These are phyloP conservation scores for Aspidapion aeneum DNA, from an alignment of 2,888 invertebrate species.

Conservation along the genomic window DNA sequence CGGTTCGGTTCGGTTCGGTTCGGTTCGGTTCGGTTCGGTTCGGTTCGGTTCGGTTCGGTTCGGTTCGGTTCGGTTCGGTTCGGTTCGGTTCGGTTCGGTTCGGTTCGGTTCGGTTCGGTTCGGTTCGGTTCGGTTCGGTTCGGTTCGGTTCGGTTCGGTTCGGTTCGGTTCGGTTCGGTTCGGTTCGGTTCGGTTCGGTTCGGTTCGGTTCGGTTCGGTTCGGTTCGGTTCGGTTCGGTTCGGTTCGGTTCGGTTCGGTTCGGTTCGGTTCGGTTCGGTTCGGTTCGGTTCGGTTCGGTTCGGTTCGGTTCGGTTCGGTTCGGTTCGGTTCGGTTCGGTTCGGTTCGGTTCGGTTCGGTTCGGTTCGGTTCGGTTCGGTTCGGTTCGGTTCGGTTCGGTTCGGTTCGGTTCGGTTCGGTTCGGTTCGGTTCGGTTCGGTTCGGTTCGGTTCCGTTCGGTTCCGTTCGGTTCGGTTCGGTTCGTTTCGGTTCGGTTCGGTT, in stretches of 20 bases:
- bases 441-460: constrained; percentile 11
- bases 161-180: not conserved
- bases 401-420: constrained; percentile 17
- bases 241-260: constrained; percentile 10
- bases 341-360: constrained; percentile 16
- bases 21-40: not conserved
- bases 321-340: constrained; percentile 12
- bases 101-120: not conserved
- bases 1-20: not conserved
- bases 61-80: not conserved
- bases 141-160: not conserved
- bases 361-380: constrained; percentile 17
- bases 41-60: not conserved
- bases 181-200: not conserved
- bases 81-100: not conserved
- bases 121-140: not conserved
- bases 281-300: constrained; percentile 10
- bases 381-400: constrained; percentile 17
- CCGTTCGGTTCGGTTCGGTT: no score
- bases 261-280: constrained; percentile 11
- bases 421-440: constrained; percentile 17
- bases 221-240: constrained; percentile 1
- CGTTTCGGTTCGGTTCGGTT: no score
- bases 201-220: not conserved
- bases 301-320: constrained; percentile 10